Percentiles rank a stretch among this genome's conserved stretches.
These are phyloP conservation scores for Nematolebias whitei DNA, from an alignment of 2,113 vertebrate genomes.

Conservation along the genomic window DNA sequence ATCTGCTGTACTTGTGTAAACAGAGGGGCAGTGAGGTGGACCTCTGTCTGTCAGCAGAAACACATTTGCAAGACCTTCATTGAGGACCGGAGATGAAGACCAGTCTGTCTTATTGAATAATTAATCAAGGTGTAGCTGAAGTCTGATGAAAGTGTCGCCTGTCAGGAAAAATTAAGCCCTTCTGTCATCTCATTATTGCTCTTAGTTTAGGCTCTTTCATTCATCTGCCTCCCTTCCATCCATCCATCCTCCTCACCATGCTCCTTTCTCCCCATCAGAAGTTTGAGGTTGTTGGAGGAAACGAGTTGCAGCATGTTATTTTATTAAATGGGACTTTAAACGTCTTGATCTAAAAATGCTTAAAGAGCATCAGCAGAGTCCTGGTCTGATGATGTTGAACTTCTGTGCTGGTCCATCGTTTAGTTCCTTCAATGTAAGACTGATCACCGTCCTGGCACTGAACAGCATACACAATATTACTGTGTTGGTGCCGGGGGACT, in stretches of 20 bases:
- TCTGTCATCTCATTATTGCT: slow-evolving; percentile 71
- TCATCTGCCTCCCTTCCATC: slow-evolving; percentile 24
- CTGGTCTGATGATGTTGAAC: no score
- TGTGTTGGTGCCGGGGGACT: no score
- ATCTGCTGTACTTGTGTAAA: slow-evolving; percentile 78
- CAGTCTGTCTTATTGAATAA: slow-evolving; percentile 85
- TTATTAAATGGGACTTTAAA: slow-evolving; percentile 58
- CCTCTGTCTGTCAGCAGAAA: slow-evolving; percentile 85
- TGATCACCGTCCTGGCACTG: no score
- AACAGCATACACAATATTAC: no score
- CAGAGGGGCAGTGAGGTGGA: slow-evolving; percentile 69
- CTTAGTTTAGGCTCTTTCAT: slow-evolving; percentile 75
- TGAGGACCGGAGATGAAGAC: slow-evolving; percentile 78
- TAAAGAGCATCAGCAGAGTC: no score
- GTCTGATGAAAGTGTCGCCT: slow-evolving; percentile 87
- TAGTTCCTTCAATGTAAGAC: slow-evolving; percentile 32
- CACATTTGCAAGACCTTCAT: slow-evolving; percentile 84
- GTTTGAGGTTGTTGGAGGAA: slow-evolving; percentile 73
- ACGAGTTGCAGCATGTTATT: slow-evolving; percentile 48
- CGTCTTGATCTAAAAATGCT: slow-evolving; percentile 64
- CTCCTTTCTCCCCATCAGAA: slow-evolving; percentile 56
- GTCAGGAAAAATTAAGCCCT: slow-evolving; percentile 85
- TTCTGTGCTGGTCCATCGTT: slow-evolving; percentile 60
- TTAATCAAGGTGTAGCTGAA: slow-evolving; percentile 89
- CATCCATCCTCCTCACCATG: slow-evolving; percentile 20